Conservation (phyloP, 2,888 invertebrate genomes). For the Onchidella celtica region DNA sequence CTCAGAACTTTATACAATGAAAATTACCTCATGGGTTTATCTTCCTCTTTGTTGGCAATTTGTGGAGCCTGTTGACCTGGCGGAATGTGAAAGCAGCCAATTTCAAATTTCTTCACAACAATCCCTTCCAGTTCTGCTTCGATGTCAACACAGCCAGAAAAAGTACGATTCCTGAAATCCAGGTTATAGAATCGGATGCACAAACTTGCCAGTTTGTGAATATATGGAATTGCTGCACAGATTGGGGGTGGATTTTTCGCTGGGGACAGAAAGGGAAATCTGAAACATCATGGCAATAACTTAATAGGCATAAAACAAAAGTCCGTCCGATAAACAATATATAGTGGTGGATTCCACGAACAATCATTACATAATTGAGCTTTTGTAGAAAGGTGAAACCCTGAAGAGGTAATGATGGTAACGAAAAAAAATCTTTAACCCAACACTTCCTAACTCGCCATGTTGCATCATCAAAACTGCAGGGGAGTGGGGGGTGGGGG, state of each 20-base stretch:
- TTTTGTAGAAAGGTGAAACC: no score
- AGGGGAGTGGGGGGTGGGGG: no score
- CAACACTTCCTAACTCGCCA: no score
- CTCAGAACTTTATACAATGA: no score
- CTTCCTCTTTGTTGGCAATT: no score
- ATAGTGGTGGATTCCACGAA: no score
- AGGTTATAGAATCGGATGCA: constrained; percentile 77
- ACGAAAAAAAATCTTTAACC: no score
- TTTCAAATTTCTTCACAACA: constrained; percentile 66
- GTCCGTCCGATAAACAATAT: no score
- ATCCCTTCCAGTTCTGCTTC: constrained; percentile 74
- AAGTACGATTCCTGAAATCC: constrained; percentile 58
- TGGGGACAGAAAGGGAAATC: constrained; percentile 61
- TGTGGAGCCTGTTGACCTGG: constrained; percentile 18
- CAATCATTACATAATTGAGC: no score
- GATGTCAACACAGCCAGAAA: constrained; percentile 77
- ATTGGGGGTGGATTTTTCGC: constrained; percentile 79
- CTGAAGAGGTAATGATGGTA: no score
- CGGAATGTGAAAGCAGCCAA: constrained; percentile 78
- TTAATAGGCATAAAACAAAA: background rate
- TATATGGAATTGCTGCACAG: constrained; percentile 79
- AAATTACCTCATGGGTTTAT: no score
- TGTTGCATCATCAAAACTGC: no score
- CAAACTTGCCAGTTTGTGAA: constrained; percentile 76
- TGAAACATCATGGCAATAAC: background rate